Conservation (phyloP, 1,140 invertebrate species). For the Argopecten irradians region DNA sequence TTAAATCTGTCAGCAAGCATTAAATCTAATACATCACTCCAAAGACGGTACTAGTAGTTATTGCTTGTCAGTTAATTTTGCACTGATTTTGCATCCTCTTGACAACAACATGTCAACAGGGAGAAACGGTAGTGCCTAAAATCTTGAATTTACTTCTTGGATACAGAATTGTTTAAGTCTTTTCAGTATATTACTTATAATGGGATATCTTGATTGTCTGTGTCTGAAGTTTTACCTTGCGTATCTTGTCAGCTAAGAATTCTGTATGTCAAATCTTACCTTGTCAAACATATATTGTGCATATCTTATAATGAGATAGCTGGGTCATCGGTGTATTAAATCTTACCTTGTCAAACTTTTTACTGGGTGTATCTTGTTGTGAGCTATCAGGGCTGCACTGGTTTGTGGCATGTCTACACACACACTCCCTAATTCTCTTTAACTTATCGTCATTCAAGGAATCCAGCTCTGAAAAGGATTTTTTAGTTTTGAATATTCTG, state of each 20-base stretch:
- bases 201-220: no score
- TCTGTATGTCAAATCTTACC: no score
- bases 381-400: background rate
- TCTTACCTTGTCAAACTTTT: slow-evolving; percentile 18
- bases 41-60: background rate
- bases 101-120: background rate
- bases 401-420: slow-evolving; percentile 40
- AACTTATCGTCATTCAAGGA: slow-evolving; percentile 59
- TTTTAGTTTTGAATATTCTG: no score
- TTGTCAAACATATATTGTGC: no score
- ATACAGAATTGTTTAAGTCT: no score
- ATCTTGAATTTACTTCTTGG: no score
- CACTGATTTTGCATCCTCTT: background rate
- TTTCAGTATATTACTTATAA: no score
- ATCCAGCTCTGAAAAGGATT: slow-evolving; percentile 56
- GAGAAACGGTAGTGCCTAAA: background rate
- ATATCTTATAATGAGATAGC: no score
- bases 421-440: slow-evolving; percentile 57
- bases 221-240: no score
- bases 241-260: no score
- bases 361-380: background rate
- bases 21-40: background rate
- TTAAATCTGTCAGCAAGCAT: background rate
- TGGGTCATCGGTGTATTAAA: no score
- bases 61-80: background rate